Percentiles rank a stretch among this genome's conserved stretches.
These are phyloP conservation scores for Arge pagana DNA, from an alignment of 2,888 invertebrate species.

Conservation along the genomic window DNA sequence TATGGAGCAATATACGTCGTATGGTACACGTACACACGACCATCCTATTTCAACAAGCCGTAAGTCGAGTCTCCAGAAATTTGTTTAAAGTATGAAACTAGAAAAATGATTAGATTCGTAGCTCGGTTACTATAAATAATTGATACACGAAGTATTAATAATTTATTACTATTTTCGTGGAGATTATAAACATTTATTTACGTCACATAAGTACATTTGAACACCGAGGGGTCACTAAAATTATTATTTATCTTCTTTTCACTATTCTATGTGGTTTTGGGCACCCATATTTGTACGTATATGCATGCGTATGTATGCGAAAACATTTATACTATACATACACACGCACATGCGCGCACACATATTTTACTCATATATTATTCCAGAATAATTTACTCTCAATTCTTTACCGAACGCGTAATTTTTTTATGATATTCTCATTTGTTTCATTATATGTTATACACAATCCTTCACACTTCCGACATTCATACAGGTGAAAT, in stretches of 20 bases:
- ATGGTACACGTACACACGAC: too few species aligned
- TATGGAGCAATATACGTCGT: too few species aligned
- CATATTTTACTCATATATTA: not conserved
- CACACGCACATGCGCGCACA: conserved; percentile 4
- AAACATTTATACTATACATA: conserved; percentile 2
- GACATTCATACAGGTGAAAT: too few species aligned
- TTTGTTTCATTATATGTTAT: too few species aligned
- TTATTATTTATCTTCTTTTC: conserved; percentile 40
- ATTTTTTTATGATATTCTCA: not conserved
- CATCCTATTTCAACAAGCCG: too few species aligned
- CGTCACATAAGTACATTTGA: conserved; percentile 57
- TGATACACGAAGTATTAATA: too few species aligned
- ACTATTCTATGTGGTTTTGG: conserved; percentile 5
- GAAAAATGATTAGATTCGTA: too few species aligned
- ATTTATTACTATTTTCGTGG: conserved; percentile 31
- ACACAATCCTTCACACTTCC: too few species aligned
- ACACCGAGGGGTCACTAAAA: conserved; percentile 55
- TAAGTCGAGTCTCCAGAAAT: too few species aligned
- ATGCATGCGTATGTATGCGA: not conserved
- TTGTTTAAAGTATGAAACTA: too few species aligned
- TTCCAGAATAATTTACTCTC: conserved; percentile 40
- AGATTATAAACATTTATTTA: conserved; percentile 57
- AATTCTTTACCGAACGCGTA: conserved; percentile 35
- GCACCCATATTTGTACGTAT: conserved; percentile 34
- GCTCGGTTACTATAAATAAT: too few species aligned